phyloP scores from a whole-genome alignment of 1,140 invertebrate genomes.

The Maniola jurtina region DNA sequence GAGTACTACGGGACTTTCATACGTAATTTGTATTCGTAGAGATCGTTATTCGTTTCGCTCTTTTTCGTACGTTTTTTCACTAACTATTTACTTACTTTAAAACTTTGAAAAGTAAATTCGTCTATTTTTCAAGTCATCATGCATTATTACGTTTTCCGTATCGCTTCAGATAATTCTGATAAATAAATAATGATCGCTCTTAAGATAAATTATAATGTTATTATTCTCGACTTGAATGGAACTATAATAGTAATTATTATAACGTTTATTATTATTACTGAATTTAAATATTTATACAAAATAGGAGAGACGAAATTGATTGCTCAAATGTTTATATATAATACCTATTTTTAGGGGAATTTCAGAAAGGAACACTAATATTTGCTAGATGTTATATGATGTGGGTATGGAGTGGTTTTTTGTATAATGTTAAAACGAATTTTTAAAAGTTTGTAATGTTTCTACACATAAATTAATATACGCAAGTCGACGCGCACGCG shows the following conservation, averaged over 20 bases:
- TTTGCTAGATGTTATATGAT: conserved; percentile 74
- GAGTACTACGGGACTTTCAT: conserved; percentile 36
- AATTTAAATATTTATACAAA: conserved; percentile 74
- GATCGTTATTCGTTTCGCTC: conserved; percentile 55
- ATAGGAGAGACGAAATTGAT: conserved; percentile 75
- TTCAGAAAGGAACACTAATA: conserved; percentile 71
- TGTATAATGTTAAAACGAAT: conserved; percentile 74
- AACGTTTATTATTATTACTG: conserved; percentile 62
- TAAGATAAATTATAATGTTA: conserved; percentile 44
- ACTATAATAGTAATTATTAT: conserved; percentile 42
- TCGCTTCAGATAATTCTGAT: conserved; percentile 55
- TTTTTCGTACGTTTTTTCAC: conserved; percentile 59
- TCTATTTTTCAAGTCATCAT: conserved; percentile 70
- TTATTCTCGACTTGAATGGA: conserved; percentile 61
- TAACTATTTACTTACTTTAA: conserved; percentile 35
- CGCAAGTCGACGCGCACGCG: conserved; percentile 10
- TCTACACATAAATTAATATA: conserved; percentile 49
- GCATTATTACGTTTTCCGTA: conserved; percentile 67
- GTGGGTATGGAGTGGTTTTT: conserved; percentile 65
- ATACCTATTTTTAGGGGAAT: conserved; percentile 73
- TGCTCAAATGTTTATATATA: conserved; percentile 78
- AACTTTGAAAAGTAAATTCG: conserved; percentile 49
- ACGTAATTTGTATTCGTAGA: conserved; percentile 45
- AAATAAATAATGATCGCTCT: conserved; percentile 33
- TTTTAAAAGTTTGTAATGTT: conserved; percentile 72